Evolutionary conservation across 92 coral and sea anemone species (phyloP).

Genomic region (Meandrina meandrites): DNA sequence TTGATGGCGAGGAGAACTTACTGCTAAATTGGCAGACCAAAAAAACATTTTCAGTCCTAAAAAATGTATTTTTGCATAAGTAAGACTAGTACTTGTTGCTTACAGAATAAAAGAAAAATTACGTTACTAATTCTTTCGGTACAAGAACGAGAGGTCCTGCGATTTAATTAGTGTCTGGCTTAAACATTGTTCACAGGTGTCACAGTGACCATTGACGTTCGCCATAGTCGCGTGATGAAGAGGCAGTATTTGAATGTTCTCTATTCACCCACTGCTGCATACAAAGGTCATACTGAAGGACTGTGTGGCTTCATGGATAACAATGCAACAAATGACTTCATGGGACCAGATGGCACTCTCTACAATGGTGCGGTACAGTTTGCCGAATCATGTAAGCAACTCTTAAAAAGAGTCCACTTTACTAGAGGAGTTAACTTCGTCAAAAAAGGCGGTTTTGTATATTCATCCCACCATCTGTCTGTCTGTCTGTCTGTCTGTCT

Average conservation of each 20-base stretch:
- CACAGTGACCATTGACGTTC: conserved; percentile 61
- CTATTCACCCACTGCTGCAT: conserved; percentile 56
- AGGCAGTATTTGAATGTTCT: conserved; percentile 64
- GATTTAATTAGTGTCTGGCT: too few species aligned
- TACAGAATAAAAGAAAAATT: too few species aligned
- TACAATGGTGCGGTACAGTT: conserved; percentile 57
- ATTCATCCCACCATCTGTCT: neutral
- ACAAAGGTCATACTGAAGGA: conserved; percentile 63
- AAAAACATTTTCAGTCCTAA: too few species aligned
- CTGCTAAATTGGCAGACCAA: too few species aligned
- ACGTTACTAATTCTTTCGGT: too few species aligned
- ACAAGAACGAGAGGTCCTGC: too few species aligned
- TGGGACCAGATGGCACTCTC: conserved; percentile 53
- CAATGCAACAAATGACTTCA: conserved; percentile 62
- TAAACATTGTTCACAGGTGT: conserved; percentile 39
- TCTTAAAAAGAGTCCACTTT: neutral
- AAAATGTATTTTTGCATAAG: too few species aligned
- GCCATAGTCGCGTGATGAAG: conserved; percentile 58
- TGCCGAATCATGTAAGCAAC: conserved; percentile 71
- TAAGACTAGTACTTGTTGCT: too few species aligned
- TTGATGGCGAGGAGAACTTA: too few species aligned
- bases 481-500: too few species aligned
- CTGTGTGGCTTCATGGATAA: conserved; percentile 78
- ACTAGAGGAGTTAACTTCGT: neutral
- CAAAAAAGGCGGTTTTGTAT: too few species aligned